These are phyloP conservation scores for Drosophila helvetica DNA, from an alignment of 2,888 invertebrate genomes.

Conservation along the genomic window DNA sequence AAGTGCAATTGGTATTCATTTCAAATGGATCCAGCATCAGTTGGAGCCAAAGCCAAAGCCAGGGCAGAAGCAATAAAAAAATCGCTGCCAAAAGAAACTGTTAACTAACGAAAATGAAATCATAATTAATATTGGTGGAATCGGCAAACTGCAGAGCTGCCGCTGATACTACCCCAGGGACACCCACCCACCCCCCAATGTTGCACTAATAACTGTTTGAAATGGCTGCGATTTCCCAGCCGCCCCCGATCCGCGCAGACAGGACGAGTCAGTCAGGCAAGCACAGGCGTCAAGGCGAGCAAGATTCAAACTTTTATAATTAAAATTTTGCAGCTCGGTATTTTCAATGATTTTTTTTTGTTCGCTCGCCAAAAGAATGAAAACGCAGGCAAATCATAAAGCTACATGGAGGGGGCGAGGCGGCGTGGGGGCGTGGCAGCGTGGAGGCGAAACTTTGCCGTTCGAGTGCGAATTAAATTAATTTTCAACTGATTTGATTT, in stretches of 20 bases:
- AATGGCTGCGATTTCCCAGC: slow-evolving; percentile 48
- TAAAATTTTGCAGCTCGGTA: slow-evolving; percentile 70
- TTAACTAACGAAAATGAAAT: slow-evolving; percentile 57
- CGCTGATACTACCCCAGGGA: too few species aligned
- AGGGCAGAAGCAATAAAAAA: slow-evolving; percentile 23
- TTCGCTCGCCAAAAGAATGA: slow-evolving; percentile 17
- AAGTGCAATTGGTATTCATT: slow-evolving; percentile 40
- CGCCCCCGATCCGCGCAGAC: slow-evolving; percentile 28
- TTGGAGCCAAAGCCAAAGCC: slow-evolving; percentile 1
- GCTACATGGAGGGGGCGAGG: slow-evolving; percentile 41
- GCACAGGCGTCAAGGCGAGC: slow-evolving; percentile 59
- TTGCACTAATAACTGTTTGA: slow-evolving; percentile 57
- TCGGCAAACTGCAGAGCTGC: slow-evolving; percentile 53
- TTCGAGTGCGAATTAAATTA: slow-evolving; percentile 75
- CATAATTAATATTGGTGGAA: slow-evolving; percentile 76
- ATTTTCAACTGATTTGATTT: slow-evolving; percentile 78
- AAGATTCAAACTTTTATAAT: slow-evolving; percentile 76
- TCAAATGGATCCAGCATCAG: slow-evolving; percentile 18
- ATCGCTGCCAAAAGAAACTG: slow-evolving; percentile 30
- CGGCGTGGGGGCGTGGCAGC: neutral
- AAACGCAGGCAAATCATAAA: slow-evolving; percentile 64
- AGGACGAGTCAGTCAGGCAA: slow-evolving; percentile 37
- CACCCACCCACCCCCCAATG: neutral
- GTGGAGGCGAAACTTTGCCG: slow-evolving; percentile 61
- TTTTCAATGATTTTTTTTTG: slow-evolving; percentile 24